Evolutionary conservation across 2,888 invertebrate species (phyloP).

Genomic region (Listrodromus nycthemerus): DNA sequence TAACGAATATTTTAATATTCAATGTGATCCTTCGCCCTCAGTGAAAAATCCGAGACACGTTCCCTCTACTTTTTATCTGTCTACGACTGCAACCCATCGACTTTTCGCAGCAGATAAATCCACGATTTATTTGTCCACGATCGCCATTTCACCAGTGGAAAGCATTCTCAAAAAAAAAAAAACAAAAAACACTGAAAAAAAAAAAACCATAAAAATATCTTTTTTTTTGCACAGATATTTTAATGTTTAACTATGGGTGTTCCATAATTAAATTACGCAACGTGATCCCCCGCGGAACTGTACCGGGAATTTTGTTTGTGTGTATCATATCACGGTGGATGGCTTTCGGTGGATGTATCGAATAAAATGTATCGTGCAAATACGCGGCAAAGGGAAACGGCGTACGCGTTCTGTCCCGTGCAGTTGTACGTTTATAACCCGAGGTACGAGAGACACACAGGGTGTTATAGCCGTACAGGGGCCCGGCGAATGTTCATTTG

Average conservation of each 20-base stretch:
- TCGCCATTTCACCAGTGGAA: background rate
- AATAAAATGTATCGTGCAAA: slow-evolving; percentile 61
- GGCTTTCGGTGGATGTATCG: slow-evolving; percentile 33
- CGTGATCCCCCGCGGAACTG: slow-evolving; percentile 17
- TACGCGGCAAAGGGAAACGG: slow-evolving; percentile 27
- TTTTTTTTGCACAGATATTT: background rate
- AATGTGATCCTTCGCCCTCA: background rate
- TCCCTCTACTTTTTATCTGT: background rate
- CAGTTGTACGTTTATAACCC: background rate
- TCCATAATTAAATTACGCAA: slow-evolving; percentile 15
- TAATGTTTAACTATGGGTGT: background rate
- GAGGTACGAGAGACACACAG: slow-evolving; percentile 2
- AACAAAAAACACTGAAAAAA: background rate
- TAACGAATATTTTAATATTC: too few species aligned
- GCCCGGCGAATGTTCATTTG: slow-evolving; percentile 57
- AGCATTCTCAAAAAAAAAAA: background rate
- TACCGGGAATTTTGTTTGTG: slow-evolving; percentile 29
- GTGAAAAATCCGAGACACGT: slow-evolving; percentile 18
- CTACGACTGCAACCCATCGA: background rate
- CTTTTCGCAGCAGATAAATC: slow-evolving; percentile 4
- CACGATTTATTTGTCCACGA: background rate
- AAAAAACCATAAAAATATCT: background rate
- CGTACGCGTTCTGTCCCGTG: background rate
- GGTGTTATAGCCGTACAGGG: background rate
- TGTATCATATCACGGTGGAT: slow-evolving; percentile 35